Base-by-base conservation (phyloP, 2,113 vertebrate species). In the Hypocryptadius cinnamomeus region DNA sequence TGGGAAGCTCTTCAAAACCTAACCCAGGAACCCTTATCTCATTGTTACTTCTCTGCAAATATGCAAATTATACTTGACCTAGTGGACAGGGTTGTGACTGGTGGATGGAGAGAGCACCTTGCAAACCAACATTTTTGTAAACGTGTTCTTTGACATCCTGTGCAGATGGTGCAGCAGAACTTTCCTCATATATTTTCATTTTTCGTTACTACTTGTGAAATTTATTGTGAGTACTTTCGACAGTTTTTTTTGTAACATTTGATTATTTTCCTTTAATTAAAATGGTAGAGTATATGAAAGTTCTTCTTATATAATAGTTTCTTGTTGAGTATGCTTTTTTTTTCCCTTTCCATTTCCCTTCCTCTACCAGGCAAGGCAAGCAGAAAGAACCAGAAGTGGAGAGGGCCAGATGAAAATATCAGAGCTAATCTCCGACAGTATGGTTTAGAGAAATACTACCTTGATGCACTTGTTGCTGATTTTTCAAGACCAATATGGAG, bases 361-460 rank as follows among this genome's bases (percentile, higher is more conserved):
- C 4, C 10, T 5, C 6, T 11, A 51, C 35, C 84, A 99, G 99
- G 99, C 82, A 99, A 99, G 92, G 99, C 99, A 25, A 99, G 98
- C 96, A 98, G 99, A 88, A 99, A 98, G 97, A 99, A 99, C 96
- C 99, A 99, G 96, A 99, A 99, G 80, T 99, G 99, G 99, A 98
- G 99, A 96, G 99, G 99, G 50, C 99, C 99, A 1, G 99, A 99
- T 97, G 99, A 99, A 96, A 99, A 99, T 51, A 99, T 99, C 93
- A 97, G 98, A 96, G 99, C 99, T 60, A 99, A 99, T 92, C 97
- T 99, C 78, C 97, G 99, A 17, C 99, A 99, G 83, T 99, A 99
- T 44, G 99, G 98, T 37, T 97, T 98, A 73, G 99, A 99, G 96
- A 97, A 97, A 44, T 97, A 97, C 61, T 99, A 99, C 60, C 89